Evolutionary conservation across 2,797 vertebrate species (phyloP).

Genomic region (Artibeus lituratus): DNA sequence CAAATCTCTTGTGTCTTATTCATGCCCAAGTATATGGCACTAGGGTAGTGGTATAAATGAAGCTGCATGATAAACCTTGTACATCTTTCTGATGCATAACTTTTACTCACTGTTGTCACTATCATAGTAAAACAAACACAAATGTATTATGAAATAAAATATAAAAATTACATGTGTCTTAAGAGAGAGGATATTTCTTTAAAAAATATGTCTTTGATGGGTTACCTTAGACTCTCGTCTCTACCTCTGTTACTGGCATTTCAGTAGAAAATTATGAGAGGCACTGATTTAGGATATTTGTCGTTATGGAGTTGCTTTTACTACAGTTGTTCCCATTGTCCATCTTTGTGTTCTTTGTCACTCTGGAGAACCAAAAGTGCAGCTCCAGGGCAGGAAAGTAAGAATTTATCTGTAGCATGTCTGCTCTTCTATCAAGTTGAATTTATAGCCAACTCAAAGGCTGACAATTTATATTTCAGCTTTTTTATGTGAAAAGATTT

Average conservation of each 20-base stretch:
- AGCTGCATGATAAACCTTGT: neutral
- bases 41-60: neutral
- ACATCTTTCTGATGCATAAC: neutral
- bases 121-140: neutral
- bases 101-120: neutral
- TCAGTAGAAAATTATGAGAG: neutral
- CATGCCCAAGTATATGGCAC: neutral
- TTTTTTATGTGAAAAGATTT: slow-evolving; percentile 12
- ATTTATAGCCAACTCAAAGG: slow-evolving; percentile 9
- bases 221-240: neutral
- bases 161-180: neutral
- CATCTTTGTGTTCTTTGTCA: neutral
- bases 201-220: neutral
- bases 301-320: neutral
- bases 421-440: neutral
- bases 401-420: neutral
- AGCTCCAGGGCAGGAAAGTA: neutral
- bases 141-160: slow-evolving; percentile 6
- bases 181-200: neutral
- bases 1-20: neutral
- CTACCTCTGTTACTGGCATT: neutral
- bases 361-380: neutral
- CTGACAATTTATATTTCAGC: neutral
- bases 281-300: neutral
- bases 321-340: neutral